Evolutionary conservation across 2,888 invertebrate species (phyloP).

Genomic region (Lepas anatifera): DNA sequence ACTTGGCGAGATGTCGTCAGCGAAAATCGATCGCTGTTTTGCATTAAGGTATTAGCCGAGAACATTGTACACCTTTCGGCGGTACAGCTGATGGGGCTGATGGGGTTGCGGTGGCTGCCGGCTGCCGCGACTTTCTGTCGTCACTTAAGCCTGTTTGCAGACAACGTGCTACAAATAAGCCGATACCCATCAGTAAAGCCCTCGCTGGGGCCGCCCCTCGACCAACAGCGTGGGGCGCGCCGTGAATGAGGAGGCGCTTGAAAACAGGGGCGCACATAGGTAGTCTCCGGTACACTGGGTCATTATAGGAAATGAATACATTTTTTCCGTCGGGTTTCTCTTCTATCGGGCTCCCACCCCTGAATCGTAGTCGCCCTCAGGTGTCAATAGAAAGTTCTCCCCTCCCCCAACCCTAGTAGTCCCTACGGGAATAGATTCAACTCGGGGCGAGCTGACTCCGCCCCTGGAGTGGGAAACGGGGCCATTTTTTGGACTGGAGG

Average conservation of each 20-base stretch:
- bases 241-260: neutral
- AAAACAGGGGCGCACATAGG: neutral
- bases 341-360: no score
- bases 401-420: no score
- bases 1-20: neutral
- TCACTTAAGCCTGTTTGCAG: constrained; percentile 5
- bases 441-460: no score
- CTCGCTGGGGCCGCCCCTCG: neutral
- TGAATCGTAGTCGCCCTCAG: no score
- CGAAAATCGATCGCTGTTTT: neutral
- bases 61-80: neutral
- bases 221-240: neutral
- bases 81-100: neutral
- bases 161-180: neutral
- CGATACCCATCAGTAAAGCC: neutral
- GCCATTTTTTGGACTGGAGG: no score
- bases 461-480: no score
- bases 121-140: neutral
- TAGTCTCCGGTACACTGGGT: no score
- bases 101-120: neutral
- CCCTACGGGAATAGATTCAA: no score
- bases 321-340: no score
- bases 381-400: no score
- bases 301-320: no score
- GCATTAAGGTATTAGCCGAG: constrained; percentile 2